Conservation (phyloP, 2,888 invertebrate species). For the Nipponacmea schrenckii region DNA sequence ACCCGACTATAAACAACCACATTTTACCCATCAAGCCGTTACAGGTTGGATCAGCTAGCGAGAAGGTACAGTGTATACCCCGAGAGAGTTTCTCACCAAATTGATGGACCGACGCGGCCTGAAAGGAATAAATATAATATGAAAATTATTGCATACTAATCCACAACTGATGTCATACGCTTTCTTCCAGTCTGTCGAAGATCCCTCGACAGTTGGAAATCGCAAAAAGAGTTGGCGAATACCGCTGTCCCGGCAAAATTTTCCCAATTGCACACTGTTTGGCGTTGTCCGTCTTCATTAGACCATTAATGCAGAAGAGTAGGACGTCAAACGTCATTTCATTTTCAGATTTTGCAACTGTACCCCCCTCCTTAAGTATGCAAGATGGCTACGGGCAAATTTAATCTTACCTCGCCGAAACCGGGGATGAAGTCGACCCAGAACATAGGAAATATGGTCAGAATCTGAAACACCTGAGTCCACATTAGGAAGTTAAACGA, state of each 20-base stretch:
- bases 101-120: slow-evolving; percentile 34
- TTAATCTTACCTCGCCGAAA: slow-evolving; percentile 45
- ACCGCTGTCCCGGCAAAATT: too few species aligned
- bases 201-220: too few species aligned
- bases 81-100: slow-evolving; percentile 22
- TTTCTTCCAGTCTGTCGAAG: too few species aligned
- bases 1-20: slow-evolving; percentile 41
- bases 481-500: slow-evolving; percentile 47
- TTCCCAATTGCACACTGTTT: too few species aligned
- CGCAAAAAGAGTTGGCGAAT: too few species aligned
- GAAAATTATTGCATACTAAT: too few species aligned
- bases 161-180: too few species aligned
- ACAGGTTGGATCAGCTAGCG: slow-evolving; percentile 20
- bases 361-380: too few species aligned
- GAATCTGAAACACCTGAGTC: slow-evolving; percentile 39
- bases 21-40: slow-evolving; percentile 34
- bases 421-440: slow-evolving; percentile 53
- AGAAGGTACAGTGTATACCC: slow-evolving; percentile 22
- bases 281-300: background rate
- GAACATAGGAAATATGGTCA: slow-evolving; percentile 40
- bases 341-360: too few species aligned
- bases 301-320: background rate
- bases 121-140: slow-evolving; percentile 23
- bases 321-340: background rate
- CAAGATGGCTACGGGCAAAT: too few species aligned